These are phyloP conservation scores for Alectoris magna DNA, from an alignment of 2,797 vertebrate species.

Conservation along the genomic window DNA sequence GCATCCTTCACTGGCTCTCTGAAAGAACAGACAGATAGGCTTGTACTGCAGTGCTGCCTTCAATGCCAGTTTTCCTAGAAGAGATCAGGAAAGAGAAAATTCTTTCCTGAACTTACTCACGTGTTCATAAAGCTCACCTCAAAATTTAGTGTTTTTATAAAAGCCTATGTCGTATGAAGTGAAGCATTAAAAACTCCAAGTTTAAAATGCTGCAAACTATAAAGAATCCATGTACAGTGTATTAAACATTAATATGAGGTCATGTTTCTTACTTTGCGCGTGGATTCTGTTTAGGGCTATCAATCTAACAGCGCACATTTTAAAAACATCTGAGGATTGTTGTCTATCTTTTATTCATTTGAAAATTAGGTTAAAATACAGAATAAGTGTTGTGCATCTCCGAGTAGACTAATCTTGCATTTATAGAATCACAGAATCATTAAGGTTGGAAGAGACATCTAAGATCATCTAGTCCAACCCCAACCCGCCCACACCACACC, in stretches of 20 bases:
- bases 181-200: background rate
- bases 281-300: background rate
- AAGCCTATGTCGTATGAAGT: background rate
- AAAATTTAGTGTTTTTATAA: background rate
- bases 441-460: too few relatives aligned
- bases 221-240: background rate
- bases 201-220: background rate
- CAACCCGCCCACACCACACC: too few relatives aligned
- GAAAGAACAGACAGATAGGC: constrained; percentile 1
- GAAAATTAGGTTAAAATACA: background rate
- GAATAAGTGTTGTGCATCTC: background rate
- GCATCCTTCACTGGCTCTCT: background rate
- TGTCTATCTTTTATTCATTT: background rate
- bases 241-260: background rate
- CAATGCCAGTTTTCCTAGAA: constrained; percentile 19
- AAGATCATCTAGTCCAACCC: too few relatives aligned
- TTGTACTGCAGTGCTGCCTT: background rate
- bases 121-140: background rate
- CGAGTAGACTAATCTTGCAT: background rate
- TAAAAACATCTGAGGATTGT: background rate
- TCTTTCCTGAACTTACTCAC: background rate
- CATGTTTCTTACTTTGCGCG: background rate
- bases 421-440: background rate
- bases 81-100: background rate
- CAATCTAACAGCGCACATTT: background rate